Base-by-base conservation (phyloP, 2,113 vertebrate genomes). In the Ahaetulla prasina region DNA sequence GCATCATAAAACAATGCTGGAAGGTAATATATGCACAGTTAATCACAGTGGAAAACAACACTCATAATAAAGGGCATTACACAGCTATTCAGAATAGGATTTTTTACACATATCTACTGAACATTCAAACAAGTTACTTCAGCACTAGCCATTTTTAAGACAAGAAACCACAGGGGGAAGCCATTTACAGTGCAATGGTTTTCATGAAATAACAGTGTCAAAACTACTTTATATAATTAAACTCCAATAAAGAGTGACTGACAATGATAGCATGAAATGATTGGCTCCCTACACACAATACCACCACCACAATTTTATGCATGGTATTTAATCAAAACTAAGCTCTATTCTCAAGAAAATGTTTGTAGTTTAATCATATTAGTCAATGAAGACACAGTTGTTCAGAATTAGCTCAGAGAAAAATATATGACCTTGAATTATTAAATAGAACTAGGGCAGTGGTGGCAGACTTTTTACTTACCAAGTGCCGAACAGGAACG, bases 1-100 rank as follows among this genome's bases (percentile, higher is more conserved):
- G 98, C 98, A 99, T 98, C 99, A 98, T 99, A 97, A 99, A 99
- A 96, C 99, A 99, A 97, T 98, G 98, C 99, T 99, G 98, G 91
- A 94, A 96, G 96, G 94, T 93, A 96, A 96, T 92, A 95, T 87
- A 91, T 85, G 95, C 92, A 95, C 93, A 95, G 92, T 94, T 95
- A 95, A 93, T 95, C 93, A 91, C 89, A 57, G 74, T 91, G 93
- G 90, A 87, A 92, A 95, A 90, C 74, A 88, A 93, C 95, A 95
- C 63, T 87, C 53, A 23, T 93, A 84, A 11, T 52, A 87, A 95
- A 88, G 3, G 50, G 87, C 50, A 54, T 39, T 39, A 88, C 22
- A 54, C 18, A 35, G 87, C 20, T 55, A 55, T 35, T 35, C 8
- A 57, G n/a, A 18, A 80, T 16, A 18, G 22, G 4, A 4, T 39